Evolutionary conservation across 2,797 vertebrate genomes (phyloP).

Genomic region (Xenops minutus): DNA sequence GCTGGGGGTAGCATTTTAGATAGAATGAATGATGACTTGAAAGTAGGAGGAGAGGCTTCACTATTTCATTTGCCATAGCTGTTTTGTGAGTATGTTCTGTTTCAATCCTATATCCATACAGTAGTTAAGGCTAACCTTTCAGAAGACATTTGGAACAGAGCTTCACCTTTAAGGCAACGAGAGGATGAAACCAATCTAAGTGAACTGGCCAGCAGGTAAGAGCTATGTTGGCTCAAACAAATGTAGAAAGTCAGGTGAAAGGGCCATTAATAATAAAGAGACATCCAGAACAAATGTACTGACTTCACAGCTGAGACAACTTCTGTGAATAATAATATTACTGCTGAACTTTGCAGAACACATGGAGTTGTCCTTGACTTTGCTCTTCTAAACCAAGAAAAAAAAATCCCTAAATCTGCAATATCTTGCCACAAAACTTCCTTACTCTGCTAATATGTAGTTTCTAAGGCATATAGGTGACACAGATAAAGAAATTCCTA

Average conservation of each 20-base stretch:
- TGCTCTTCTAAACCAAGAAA: neutral
- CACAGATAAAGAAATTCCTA: neutral
- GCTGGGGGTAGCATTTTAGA: neutral
- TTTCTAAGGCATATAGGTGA: neutral
- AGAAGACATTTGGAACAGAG: constrained; percentile 32
- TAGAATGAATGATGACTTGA: neutral
- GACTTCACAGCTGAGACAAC: constrained; percentile 50
- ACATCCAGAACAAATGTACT: constrained; percentile 57
- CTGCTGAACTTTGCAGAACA: constrained; percentile 59
- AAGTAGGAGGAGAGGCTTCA: neutral
- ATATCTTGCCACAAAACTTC: neutral
- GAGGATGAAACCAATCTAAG: constrained; percentile 7
- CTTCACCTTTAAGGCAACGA: constrained; percentile 50
- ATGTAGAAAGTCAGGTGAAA: constrained; percentile 36
- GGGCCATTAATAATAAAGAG: constrained; percentile 60
- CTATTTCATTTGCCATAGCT: neutral
- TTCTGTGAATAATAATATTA: constrained; percentile 61
- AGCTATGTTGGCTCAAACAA: constrained; percentile 26
- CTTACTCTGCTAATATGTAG: neutral
- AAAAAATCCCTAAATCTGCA: neutral
- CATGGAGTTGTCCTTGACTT: constrained; percentile 53
- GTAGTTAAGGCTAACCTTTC: constrained; percentile 42
- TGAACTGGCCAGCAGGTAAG: constrained; percentile 33
- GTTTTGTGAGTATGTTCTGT: neutral
- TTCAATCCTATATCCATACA: neutral